These are phyloP conservation scores for Centroberyx gerrardi DNA, from an alignment of 2,797 vertebrate genomes.

Conservation along the genomic window DNA sequence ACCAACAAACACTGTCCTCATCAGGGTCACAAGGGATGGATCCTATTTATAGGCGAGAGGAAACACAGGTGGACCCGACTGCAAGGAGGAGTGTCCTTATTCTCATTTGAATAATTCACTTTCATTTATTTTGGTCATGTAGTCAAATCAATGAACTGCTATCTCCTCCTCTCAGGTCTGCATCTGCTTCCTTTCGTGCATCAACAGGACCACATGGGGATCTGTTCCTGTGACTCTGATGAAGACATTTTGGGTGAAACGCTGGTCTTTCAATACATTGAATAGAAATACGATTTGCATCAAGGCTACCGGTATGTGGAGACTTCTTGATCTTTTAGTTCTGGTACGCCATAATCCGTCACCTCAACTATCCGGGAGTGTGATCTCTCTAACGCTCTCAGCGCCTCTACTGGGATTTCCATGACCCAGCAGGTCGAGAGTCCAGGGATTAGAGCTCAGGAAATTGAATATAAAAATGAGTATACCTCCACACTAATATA, in stretches of 20 bases:
- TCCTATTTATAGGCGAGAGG: neutral
- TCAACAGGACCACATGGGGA: neutral
- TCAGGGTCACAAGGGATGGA: neutral
- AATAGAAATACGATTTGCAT: neutral
- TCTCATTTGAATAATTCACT: neutral
- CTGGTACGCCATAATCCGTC: neutral
- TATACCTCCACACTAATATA: neutral
- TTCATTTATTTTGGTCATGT: conserved; percentile 18
- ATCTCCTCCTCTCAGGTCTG: neutral
- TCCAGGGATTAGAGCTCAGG: neutral
- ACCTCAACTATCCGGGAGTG: neutral
- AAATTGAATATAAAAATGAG: neutral
- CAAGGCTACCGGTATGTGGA: neutral
- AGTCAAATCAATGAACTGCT: neutral
- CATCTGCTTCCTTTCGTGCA: neutral
- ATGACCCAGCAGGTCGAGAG: neutral
- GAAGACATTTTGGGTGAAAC: neutral
- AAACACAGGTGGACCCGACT: neutral
- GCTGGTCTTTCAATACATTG: neutral
- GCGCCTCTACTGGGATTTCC: neutral
- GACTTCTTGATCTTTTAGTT: neutral
- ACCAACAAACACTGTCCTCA: conserved; percentile 2
- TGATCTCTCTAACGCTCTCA: neutral
- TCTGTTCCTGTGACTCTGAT: neutral
- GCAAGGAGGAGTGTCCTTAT: neutral